A percentile compares a stretch with the other conserved stretches of the same genome.
Conservation (phyloP, 2,888 invertebrate genomes). For the Oscheius onirici region DNA sequence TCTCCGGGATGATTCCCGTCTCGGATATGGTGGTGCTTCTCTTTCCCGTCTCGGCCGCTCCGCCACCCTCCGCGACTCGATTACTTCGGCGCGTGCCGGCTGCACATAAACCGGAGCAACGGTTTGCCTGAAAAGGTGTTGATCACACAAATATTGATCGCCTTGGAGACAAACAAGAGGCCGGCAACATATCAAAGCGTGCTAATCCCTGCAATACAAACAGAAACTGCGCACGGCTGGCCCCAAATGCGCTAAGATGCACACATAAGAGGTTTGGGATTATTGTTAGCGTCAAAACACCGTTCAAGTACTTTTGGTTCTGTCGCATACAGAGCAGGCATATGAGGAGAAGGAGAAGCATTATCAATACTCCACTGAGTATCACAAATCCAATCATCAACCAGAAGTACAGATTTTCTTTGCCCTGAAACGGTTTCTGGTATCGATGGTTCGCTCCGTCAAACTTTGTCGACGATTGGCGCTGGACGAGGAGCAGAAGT, state of each 20-base stretch:
- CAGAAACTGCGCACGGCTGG: constrained; percentile 25
- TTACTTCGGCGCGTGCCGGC: background rate
- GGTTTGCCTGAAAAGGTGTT: constrained; percentile 24
- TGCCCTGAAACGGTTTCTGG: constrained; percentile 35
- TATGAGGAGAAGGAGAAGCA: constrained; percentile 33
- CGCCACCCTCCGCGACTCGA: constrained; percentile 1
- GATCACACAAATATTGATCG: constrained; percentile 27
- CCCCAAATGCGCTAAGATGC: constrained; percentile 30
- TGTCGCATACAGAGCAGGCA: constrained; percentile 17
- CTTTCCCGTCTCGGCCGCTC: background rate
- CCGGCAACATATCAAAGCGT: constrained; percentile 33
- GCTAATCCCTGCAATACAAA: constrained; percentile 29
- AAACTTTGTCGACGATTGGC: background rate
- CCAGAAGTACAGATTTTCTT: constrained; percentile 55
- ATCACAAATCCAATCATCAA: constrained; percentile 53
- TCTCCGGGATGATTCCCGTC: background rate
- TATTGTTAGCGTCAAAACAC: background rate
- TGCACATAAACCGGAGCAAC: constrained; percentile 28
- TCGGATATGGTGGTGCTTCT: constrained; percentile 13
- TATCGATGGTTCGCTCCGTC: background rate
- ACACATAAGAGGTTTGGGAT: constrained; percentile 5
- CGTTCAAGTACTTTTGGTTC: constrained; percentile 9
- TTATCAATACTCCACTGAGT: constrained; percentile 38
- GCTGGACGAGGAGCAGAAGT: background rate
- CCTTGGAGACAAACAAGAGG: constrained; percentile 30